These are phyloP conservation scores for Poecilobothrus nobilitatus DNA, from an alignment of 2,888 invertebrate genomes.

Conservation along the genomic window DNA sequence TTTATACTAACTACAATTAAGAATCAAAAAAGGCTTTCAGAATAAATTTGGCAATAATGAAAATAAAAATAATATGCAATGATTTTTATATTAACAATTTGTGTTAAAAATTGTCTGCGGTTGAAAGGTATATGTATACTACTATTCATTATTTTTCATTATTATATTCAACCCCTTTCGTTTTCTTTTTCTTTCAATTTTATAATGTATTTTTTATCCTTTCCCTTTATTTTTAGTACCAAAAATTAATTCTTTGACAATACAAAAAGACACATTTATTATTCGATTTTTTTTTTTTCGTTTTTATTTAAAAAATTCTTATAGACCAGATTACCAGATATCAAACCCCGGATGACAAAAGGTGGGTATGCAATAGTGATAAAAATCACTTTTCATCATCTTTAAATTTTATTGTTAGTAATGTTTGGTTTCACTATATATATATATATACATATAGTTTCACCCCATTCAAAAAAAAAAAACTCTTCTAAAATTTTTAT, in stretches of 20 bases:
- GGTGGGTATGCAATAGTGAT: not conserved
- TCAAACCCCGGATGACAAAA: constrained; percentile 1
- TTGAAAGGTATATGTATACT: constrained; percentile 26
- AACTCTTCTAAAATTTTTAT: too few relatives aligned
- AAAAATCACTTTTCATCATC: not conserved
- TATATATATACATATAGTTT: too few relatives aligned
- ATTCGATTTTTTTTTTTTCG: too few relatives aligned
- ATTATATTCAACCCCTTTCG: not conserved
- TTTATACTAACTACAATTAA: too few relatives aligned
- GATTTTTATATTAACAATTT: not conserved
- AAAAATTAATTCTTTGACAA: too few relatives aligned
- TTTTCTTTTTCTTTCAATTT: not conserved
- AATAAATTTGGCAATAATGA: not conserved
- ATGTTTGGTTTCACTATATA: too few relatives aligned
- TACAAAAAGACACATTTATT: too few relatives aligned
- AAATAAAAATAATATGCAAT: not conserved
- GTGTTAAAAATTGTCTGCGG: constrained; percentile 24
- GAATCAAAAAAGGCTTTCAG: not conserved
- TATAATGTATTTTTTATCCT: not conserved
- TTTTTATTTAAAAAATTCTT: not conserved
- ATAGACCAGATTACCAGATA: constrained; percentile 1
- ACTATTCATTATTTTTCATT: too few relatives aligned
- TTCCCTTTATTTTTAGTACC: too few relatives aligned
- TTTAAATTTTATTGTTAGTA: too few relatives aligned
- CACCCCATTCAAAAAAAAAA: too few relatives aligned